Base-by-base conservation (phyloP, 2,888 invertebrate species). In the Netelia inedita region DNA sequence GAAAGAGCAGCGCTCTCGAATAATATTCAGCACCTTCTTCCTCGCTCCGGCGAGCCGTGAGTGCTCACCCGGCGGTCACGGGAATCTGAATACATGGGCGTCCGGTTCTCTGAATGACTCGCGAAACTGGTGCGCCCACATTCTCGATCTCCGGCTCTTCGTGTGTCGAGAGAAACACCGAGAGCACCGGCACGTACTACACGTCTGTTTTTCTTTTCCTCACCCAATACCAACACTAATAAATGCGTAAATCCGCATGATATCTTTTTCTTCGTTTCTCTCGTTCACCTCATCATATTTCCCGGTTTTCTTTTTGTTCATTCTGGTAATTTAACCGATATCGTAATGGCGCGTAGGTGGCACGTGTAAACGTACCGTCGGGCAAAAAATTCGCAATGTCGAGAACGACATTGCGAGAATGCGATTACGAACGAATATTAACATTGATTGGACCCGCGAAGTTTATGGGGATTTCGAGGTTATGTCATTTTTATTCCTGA, bases 91-190 rank as follows among this genome's bases (percentile, higher is more conserved):
- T 88, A 66, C 43, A 59, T 85, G 85, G 83, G 69, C 79, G 85
- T 76, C 86, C 82, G 83, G 86, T 88, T 89, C 86, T 79, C 81
- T 89, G 85, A 90, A 90, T 89, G 89, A 90, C 88, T 90, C 88
- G 89, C 87, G 85, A 91, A 91, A 91, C 90, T 91, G 88, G 90
- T 91, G 89, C 89, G 90, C 91, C 91, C 91, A 91, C 90, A 91
- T 91, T 91, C 90, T 88, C 87, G 66, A 69, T 61, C 85, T 82
- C 72, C 80, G 80, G 57, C 57, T 57, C 57, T 57, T 57, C 57
- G 57, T 57, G 16, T 19, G 16, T 57, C 57, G 57, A 19, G 74
- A 8, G 35, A 19, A 19, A 65, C 46, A 50, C 14, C 19, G 35
- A 41, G 19, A 65, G 74, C 57, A 19, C 57, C 57, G 19, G 21